Evolutionary conservation across 1,140 invertebrate genomes (phyloP).

Genomic region (Scaptodrosophila lebanonensis): DNA sequence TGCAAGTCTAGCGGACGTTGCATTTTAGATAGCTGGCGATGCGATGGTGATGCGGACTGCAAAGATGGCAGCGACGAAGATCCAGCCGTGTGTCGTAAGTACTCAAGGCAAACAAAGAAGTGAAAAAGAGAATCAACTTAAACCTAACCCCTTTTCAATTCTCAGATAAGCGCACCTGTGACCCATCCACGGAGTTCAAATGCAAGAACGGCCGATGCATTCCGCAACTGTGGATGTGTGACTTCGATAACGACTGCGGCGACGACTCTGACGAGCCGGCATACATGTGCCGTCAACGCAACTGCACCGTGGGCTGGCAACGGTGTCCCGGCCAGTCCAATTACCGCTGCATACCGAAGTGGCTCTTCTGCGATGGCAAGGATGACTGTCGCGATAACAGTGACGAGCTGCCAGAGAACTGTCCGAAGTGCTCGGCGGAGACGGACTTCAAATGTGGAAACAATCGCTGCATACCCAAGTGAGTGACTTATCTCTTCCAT

Average conservation of each 20-base stretch:
- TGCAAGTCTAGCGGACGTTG: constrained; percentile 93
- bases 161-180: constrained; percentile 87
- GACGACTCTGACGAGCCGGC: constrained; percentile 96
- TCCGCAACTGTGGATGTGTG: constrained; percentile 95
- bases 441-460: constrained; percentile 96
- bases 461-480: constrained; percentile 93
- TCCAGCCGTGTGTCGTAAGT: constrained; percentile 88
- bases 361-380: constrained; percentile 96
- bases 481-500: constrained; percentile 38
- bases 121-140: no score
- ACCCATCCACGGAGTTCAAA: constrained; percentile 88
- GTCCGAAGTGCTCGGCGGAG: constrained; percentile 90
- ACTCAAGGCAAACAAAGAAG: no score
- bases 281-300: constrained; percentile 91
- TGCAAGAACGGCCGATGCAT: constrained; percentile 97
- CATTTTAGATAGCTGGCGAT: constrained; percentile 96
- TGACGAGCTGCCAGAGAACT: constrained; percentile 92
- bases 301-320: constrained; percentile 94
- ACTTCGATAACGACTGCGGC: constrained; percentile 79
- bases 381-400: constrained; percentile 94
- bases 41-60: constrained; percentile 96
- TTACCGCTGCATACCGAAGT: constrained; percentile 95
- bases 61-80: constrained; percentile 96
- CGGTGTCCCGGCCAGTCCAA: constrained; percentile 92
- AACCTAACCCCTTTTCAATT: no score